Conservation (phyloP, 2,113 vertebrate species). For the Fulica atra region DNA sequence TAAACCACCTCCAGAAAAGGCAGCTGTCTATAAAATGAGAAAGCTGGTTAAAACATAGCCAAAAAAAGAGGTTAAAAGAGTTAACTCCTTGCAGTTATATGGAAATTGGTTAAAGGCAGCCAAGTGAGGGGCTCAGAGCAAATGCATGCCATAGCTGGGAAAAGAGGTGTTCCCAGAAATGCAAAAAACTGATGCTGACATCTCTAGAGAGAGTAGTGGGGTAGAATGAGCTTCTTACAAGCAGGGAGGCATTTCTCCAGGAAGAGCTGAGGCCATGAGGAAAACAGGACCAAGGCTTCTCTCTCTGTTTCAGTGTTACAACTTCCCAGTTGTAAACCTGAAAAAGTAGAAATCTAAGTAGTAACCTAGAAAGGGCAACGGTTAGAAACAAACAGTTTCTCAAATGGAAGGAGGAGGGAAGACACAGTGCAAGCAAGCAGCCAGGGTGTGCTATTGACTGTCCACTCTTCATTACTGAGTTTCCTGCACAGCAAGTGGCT, state of each 20-base stretch:
- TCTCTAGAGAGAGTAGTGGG: not conserved
- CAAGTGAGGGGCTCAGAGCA: not conserved
- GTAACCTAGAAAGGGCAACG: not conserved
- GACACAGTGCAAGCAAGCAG: rapidly evolving
- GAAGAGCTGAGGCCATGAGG: not conserved
- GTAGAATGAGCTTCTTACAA: not conserved
- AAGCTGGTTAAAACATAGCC: not conserved
- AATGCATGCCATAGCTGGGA: not conserved
- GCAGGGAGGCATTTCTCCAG: not conserved
- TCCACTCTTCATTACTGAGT: rapidly evolving
- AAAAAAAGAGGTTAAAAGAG: not conserved
- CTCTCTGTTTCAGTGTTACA: not conserved
- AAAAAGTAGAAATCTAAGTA: not conserved
- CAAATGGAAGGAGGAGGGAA: not conserved
- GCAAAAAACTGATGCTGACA: not conserved
- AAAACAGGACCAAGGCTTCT: not conserved
- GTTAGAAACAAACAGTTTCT: not conserved
- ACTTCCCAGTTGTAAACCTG: not conserved
- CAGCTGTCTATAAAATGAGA: not conserved
- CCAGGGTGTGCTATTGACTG: not conserved
- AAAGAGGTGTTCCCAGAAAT: not conserved
- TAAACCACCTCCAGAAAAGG: not conserved
- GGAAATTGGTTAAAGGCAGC: not conserved
- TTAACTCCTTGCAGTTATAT: not conserved
- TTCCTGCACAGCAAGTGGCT: not conserved